Percentiles rank a stretch among this genome's conserved stretches.
These are phyloP conservation scores for Rhorus exstirpatorius DNA, from an alignment of 2,888 invertebrate species.

Conservation along the genomic window DNA sequence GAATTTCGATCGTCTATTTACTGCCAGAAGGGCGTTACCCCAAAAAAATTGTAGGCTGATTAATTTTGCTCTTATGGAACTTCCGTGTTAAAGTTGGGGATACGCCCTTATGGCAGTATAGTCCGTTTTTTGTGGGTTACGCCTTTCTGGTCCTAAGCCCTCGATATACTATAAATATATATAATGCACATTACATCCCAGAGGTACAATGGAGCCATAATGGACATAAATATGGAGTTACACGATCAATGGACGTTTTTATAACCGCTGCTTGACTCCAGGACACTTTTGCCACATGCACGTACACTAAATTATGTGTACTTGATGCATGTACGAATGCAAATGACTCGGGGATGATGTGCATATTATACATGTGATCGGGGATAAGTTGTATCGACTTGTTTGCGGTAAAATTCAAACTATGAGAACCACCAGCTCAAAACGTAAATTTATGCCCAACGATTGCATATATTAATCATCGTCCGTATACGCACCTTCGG, in stretches of 20 bases:
- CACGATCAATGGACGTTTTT: conserved; percentile 24
- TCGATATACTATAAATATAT: background rate
- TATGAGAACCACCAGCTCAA: conserved; percentile 15
- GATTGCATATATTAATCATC: conserved; percentile 29
- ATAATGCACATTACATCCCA: background rate
- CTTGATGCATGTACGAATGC: conserved; percentile 48
- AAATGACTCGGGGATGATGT: conserved; percentile 52
- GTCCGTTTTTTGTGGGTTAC: too few relatives aligned
- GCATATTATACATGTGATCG: conserved; percentile 44
- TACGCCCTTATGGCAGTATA: too few relatives aligned
- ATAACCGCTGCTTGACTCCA: conserved; percentile 22
- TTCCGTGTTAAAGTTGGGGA: too few relatives aligned
- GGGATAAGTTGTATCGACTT: background rate
- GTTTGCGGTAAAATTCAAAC: conserved; percentile 41
- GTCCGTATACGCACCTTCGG: conserved; percentile 14
- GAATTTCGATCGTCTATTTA: too few relatives aligned
- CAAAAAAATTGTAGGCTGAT: too few relatives aligned
- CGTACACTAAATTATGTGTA: conserved; percentile 4
- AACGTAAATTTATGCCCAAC: conserved; percentile 28
- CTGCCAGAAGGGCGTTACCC: too few relatives aligned
- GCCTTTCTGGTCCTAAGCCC: too few relatives aligned
- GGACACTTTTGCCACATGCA: conserved; percentile 32
- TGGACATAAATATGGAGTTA: conserved; percentile 51
- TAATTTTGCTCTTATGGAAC: too few relatives aligned
- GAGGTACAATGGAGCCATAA: conserved; percentile 22